phyloP scores from a whole-genome alignment of 2,888 invertebrate genomes.

The Boloria selene region DNA sequence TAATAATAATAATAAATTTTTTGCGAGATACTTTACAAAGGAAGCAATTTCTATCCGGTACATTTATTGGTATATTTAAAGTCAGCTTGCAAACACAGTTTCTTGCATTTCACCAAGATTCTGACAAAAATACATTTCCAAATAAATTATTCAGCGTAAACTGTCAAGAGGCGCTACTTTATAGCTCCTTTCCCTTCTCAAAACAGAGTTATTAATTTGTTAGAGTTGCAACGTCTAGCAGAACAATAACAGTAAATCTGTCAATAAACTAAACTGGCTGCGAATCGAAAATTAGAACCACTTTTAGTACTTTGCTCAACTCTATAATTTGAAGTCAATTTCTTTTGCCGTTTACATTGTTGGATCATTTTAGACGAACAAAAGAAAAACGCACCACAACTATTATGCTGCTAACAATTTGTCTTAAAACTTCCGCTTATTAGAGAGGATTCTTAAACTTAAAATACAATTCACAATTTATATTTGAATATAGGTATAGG shows the following conservation, averaged over 20 bases:
- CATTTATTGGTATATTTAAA: not conserved
- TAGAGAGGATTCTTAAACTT: no score
- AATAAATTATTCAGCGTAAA: conserved; percentile 23
- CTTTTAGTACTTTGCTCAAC: conserved; percentile 19
- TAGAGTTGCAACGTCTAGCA: conserved; percentile 40
- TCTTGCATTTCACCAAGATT: not conserved
- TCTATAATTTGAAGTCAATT: conserved; percentile 10
- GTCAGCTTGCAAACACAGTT: not conserved
- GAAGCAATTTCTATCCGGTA: no score
- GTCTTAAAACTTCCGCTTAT: no score
- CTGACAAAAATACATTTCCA: conserved; percentile 6
- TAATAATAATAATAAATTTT: no score
- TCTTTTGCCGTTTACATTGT: conserved; percentile 14
- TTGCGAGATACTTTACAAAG: no score
- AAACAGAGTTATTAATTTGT: conserved; percentile 51
- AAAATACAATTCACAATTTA: no score
- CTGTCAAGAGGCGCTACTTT: conserved; percentile 27
- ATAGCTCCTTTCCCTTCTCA: conserved; percentile 20
- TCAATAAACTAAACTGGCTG: conserved; percentile 47
- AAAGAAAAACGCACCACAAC: not conserved
- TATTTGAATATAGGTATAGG: no score
- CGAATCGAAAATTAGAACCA: conserved; percentile 38
- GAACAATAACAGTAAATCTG: conserved; percentile 57
- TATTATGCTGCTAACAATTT: no score
- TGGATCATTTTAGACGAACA: not conserved